phyloP scores from a whole-genome alignment of 2,797 vertebrate genomes.

The Lutjanus campechanus region DNA sequence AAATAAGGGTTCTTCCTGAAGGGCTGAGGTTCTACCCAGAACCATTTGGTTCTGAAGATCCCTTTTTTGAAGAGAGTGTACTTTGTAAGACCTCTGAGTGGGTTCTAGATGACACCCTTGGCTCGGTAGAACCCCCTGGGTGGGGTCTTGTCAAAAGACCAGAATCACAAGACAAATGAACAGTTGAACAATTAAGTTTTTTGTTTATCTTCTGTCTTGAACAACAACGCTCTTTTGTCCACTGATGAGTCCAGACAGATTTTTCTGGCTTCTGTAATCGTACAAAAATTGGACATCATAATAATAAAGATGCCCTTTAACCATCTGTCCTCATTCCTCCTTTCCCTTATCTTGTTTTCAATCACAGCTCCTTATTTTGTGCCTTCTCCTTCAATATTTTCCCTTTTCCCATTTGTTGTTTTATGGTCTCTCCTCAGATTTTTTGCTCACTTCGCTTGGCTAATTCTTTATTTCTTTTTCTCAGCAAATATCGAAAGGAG shows the following conservation, averaged over 20 bases:
- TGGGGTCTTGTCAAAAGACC: background rate
- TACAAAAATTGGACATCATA: conserved; percentile 35
- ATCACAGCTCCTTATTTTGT: conserved; percentile 35
- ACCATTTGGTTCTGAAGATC: too few species aligned
- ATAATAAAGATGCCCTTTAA: conserved; percentile 32
- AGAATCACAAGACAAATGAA: background rate
- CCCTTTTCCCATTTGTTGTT: conserved; percentile 59
- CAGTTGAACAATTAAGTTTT: background rate
- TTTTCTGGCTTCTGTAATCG: conserved; percentile 35
- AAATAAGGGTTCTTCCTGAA: too few species aligned
- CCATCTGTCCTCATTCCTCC: conserved; percentile 22
- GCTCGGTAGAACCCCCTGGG: too few species aligned
- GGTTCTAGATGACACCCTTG: too few species aligned
- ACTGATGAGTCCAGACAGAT: conserved; percentile 12
- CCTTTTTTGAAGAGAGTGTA: too few species aligned
- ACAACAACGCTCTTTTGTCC: background rate
- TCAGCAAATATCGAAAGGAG: conserved; percentile 19
- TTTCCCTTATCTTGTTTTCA: conserved; percentile 41
- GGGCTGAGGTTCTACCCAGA: too few species aligned
- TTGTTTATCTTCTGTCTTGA: too few species aligned
- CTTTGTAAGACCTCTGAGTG: too few species aligned
- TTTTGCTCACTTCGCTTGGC: conserved; percentile 20
- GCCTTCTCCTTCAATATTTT: conserved; percentile 35
- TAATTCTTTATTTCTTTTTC: conserved; percentile 37
- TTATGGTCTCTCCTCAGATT: conserved; percentile 50